phyloP scores from a whole-genome alignment of 2,113 vertebrate species.

The Anser brachyrhynchus region DNA sequence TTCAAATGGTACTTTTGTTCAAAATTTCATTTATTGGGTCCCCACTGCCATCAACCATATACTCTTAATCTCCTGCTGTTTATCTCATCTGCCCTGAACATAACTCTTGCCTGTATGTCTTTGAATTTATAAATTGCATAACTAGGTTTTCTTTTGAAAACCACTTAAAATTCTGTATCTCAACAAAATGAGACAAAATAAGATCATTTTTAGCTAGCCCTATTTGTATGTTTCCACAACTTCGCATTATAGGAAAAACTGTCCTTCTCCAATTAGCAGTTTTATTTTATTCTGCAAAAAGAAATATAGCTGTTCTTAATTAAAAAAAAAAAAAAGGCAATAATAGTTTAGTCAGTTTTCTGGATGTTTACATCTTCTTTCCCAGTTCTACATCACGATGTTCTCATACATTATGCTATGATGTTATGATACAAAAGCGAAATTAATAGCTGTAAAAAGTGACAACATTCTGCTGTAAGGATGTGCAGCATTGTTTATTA shows the following conservation, averaged over 20 bases:
- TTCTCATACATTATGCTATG: background rate
- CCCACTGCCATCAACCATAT: background rate
- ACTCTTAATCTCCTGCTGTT: background rate
- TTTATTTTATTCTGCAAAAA: constrained; percentile 10
- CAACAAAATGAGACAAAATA: background rate
- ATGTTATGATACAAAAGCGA: constrained; percentile 42
- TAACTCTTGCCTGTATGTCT: background rate
- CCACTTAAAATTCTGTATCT: background rate
- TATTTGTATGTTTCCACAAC: background rate
- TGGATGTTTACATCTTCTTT: constrained; percentile 26
- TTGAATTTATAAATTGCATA: background rate
- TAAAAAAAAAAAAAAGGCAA: background rate
- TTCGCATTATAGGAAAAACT: background rate
- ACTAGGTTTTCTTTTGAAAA: background rate
- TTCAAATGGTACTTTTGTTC: background rate
- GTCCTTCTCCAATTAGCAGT: background rate
- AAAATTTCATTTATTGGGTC: background rate
- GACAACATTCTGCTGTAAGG: constrained; percentile 46
- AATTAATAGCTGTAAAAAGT: constrained; percentile 62
- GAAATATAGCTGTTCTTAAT: background rate
- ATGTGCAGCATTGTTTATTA: constrained; percentile 48
- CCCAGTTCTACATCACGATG: background rate
- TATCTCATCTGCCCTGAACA: background rate
- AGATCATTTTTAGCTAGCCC: background rate
- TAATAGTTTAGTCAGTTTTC: background rate